These are phyloP conservation scores for Camptogramma bilineatum DNA, from an alignment of 2,888 invertebrate species.

Conservation along the genomic window DNA sequence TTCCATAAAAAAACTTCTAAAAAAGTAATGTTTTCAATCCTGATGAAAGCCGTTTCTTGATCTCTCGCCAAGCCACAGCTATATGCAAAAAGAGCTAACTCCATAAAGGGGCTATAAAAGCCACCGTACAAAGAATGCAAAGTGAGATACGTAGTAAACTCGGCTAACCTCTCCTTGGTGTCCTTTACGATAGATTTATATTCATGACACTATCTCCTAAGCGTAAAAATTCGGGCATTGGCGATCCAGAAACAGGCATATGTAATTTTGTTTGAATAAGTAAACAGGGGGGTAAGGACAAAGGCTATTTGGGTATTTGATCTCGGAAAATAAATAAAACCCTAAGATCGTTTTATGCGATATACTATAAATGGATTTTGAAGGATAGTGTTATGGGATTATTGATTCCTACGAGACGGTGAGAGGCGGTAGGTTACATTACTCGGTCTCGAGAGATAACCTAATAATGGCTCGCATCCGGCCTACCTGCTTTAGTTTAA, in stretches of 20 bases:
- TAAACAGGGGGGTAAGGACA: slow-evolving; percentile 81
- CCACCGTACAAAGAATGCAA: slow-evolving; percentile 82
- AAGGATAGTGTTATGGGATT: slow-evolving; percentile 72
- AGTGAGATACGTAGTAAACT: slow-evolving; percentile 80
- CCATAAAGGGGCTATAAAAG: slow-evolving; percentile 82
- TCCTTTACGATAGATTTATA: slow-evolving; percentile 85
- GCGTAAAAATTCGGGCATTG: slow-evolving; percentile 85
- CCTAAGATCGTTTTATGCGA: slow-evolving; percentile 73
- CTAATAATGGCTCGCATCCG: slow-evolving; percentile 54
- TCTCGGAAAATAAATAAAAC: slow-evolving; percentile 80
- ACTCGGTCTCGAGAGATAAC: slow-evolving; percentile 59
- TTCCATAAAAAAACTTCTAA: slow-evolving; percentile 25
- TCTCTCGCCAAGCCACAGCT: slow-evolving; percentile 49
- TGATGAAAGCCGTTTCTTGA: slow-evolving; percentile 35
- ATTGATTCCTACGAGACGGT: slow-evolving; percentile 66
- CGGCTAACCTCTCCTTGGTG: slow-evolving; percentile 75
- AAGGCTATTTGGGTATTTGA: slow-evolving; percentile 85
- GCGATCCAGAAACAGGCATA: slow-evolving; percentile 84
- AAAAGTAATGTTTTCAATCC: slow-evolving; percentile 30
- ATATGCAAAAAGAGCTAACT: slow-evolving; percentile 81
- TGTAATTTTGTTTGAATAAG: slow-evolving; percentile 86
- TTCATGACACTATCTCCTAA: slow-evolving; percentile 84
- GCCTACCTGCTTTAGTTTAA: slow-evolving; percentile 41
- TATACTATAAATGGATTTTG: slow-evolving; percentile 80
- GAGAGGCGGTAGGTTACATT: slow-evolving; percentile 57